Percentiles rank a stretch among this genome's conserved stretches.
Conservation (phyloP, 2,113 vertebrate genomes). For the Lates calcarifer region DNA sequence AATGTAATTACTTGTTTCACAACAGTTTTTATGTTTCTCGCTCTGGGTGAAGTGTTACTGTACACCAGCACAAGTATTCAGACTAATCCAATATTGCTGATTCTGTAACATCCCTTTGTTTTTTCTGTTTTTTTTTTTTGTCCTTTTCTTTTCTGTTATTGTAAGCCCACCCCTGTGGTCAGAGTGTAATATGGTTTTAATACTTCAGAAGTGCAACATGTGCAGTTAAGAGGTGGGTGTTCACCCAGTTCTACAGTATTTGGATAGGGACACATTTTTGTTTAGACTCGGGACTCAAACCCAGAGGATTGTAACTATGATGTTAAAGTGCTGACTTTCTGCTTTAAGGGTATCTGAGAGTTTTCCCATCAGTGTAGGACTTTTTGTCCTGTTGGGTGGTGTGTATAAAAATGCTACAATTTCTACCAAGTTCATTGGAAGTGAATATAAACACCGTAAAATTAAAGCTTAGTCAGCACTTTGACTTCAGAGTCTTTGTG, state of each 20-base stretch:
- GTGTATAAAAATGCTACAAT: neutral
- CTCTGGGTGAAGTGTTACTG: neutral
- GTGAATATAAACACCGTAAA: neutral
- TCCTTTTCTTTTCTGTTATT: too few relatives aligned
- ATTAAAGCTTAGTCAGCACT: neutral
- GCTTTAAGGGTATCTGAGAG: neutral
- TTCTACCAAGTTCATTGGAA: conserved; percentile 1
- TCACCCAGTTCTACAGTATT: neutral
- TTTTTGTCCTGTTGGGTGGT: neutral
- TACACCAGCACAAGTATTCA: neutral
- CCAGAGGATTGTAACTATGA: neutral
- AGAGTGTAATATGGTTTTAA: neutral
- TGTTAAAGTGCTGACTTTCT: neutral
- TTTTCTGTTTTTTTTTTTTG: too few relatives aligned
- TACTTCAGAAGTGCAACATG: neutral
- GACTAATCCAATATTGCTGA: too few relatives aligned
- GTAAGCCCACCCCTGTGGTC: conserved; percentile 50
- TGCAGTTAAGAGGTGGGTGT: neutral
- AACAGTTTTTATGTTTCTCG: neutral
- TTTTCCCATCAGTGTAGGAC: neutral
- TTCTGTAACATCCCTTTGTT: neutral
- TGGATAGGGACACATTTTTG: neutral
- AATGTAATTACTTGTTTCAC: too few relatives aligned
- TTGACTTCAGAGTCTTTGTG: neutral
- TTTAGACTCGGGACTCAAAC: neutral